Conservation (phyloP, 2,888 invertebrate species). For the Octonoba sinensis region DNA sequence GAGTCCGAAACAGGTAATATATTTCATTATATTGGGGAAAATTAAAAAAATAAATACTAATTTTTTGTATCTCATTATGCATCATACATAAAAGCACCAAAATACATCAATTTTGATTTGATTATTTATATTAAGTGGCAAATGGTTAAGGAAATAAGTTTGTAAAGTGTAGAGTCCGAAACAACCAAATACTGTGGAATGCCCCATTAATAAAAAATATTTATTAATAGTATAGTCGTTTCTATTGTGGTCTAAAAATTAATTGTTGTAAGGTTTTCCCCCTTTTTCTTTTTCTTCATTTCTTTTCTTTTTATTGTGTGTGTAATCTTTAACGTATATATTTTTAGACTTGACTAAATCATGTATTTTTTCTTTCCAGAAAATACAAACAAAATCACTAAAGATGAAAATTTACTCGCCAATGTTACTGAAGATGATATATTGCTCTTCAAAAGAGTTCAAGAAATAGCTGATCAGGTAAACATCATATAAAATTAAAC, state of each 20-base stretch:
- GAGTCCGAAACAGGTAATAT: no score
- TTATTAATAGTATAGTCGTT: no score
- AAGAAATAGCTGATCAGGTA: constrained; percentile 76
- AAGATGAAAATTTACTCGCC: constrained; percentile 76
- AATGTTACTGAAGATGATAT: constrained; percentile 91
- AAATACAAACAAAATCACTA: constrained; percentile 8
- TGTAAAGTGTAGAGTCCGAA: no score
- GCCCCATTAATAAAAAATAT: no score
- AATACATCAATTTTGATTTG: no score
- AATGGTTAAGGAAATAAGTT: no score
- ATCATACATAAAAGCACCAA: no score
- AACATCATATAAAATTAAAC: neutral
- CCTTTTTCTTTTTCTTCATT: constrained; percentile 2
- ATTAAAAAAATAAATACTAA: no score
- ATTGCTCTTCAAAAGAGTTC: constrained; percentile 85
- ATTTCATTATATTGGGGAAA: no score
- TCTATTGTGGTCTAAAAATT: neutral
- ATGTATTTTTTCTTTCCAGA: neutral
- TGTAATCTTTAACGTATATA: neutral
- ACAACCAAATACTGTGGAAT: no score
- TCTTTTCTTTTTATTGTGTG: neutral
- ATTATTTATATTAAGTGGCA: no score
- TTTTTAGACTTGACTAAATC: neutral
- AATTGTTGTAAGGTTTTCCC: neutral
- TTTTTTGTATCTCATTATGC: no score